Evolutionary conservation across 1,140 invertebrate species (phyloP).

Genomic region (Arctopsyche grandis): DNA sequence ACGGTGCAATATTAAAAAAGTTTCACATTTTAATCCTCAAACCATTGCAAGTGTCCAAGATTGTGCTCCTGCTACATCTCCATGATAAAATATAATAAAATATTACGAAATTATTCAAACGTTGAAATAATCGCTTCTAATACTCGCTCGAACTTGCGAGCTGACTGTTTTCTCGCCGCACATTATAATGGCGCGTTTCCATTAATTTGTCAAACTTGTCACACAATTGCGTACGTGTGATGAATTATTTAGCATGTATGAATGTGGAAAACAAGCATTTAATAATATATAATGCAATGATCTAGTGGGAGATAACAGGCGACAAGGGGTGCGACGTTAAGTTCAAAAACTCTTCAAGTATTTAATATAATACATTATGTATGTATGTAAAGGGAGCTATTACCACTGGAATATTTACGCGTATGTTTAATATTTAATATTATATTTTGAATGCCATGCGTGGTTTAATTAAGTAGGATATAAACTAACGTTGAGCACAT

Average conservation of each 20-base stretch:
- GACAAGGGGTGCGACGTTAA: constrained; percentile 13
- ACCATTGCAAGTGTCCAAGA: too few species aligned
- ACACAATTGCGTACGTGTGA: constrained; percentile 7
- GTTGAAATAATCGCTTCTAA: not conserved
- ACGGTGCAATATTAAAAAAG: too few species aligned
- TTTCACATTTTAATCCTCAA: too few species aligned
- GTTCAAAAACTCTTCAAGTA: not conserved
- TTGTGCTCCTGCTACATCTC: too few species aligned
- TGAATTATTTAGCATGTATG: constrained; percentile 17
- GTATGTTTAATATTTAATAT: too few species aligned
- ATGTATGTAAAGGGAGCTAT: too few species aligned
- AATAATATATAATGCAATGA: constrained; percentile 6
- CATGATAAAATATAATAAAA: not conserved
- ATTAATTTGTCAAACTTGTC: constrained; percentile 21
- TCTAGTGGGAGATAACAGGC: not conserved
- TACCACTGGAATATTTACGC: too few species aligned
- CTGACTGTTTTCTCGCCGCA: not conserved
- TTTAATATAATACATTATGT: too few species aligned
- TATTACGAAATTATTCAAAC: not conserved
- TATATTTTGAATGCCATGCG: too few species aligned
- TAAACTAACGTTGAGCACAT: too few species aligned
- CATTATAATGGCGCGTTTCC: not conserved
- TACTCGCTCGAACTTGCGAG: not conserved
- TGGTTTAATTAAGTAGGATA: too few species aligned
- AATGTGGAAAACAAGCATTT: constrained; percentile 23